Evolutionary conservation across 2,888 invertebrate species (phyloP).

Genomic region (Cacoxenus indagator): DNA sequence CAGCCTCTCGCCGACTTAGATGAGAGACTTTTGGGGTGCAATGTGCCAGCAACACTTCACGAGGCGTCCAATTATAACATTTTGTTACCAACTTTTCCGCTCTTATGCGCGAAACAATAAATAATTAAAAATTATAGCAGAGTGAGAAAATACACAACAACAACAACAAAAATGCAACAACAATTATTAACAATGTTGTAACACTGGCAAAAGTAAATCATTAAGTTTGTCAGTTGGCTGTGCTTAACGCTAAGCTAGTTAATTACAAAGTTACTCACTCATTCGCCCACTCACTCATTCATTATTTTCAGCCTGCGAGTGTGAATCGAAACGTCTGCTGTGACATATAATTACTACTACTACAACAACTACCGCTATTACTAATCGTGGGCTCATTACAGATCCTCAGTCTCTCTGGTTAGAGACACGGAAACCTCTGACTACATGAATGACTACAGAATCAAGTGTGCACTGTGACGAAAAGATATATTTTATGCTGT

Average conservation of each 20-base stretch:
- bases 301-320: no score
- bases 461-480: no score
- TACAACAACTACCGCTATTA: no score
- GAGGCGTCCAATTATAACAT: conserved; percentile 30
- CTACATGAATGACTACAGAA: no score
- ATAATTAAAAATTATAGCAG: conserved; percentile 22
- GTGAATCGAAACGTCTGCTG: no score
- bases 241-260: neutral
- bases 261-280: neutral
- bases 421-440: no score
- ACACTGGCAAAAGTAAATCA: neutral
- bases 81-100: conserved; percentile 37
- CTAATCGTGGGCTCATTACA: no score
- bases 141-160: conserved; percentile 1
- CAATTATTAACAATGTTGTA: neutral
- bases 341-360: no score
- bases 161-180: neutral
- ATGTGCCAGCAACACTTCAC: neutral
- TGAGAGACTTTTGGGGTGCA: neutral
- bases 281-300: neutral
- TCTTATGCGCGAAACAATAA: conserved; percentile 33
- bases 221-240: neutral
- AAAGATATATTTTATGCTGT: no score
- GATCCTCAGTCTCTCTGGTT: no score
- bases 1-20: no score